Evolutionary conservation across 2,797 vertebrate genomes (phyloP).

Genomic region (Otolemur crassicaudatus): DNA sequence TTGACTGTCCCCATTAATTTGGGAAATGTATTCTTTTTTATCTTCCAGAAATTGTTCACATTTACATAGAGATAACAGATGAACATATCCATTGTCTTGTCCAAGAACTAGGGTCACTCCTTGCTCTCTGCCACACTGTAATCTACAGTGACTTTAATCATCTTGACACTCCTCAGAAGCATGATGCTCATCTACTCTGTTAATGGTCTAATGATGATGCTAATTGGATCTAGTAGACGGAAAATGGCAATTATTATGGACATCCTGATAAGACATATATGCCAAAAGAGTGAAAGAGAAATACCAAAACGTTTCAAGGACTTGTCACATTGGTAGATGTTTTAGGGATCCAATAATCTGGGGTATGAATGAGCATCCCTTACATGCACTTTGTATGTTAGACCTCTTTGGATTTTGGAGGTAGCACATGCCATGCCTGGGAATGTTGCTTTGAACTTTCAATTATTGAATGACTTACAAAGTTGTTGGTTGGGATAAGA

Average conservation of each 20-base stretch:
- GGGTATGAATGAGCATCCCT: not conserved
- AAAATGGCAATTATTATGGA: not conserved
- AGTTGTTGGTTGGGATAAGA: not conserved
- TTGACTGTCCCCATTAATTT: not conserved
- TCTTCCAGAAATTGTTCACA: not conserved
- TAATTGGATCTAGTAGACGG: not conserved
- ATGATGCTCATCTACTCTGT: not conserved
- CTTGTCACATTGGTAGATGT: not conserved
- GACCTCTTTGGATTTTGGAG: not conserved
- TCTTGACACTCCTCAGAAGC: not conserved
- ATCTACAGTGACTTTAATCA: not conserved
- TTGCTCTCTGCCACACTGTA: not conserved
- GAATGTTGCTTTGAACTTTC: not conserved
- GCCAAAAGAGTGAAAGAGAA: too few relatives aligned
- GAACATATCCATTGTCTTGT: not conserved
- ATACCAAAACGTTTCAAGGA: not conserved
- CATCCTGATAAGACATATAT: not conserved
- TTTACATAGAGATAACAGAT: not conserved
- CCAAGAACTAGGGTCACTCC: not conserved
- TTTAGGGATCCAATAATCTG: too few relatives aligned
- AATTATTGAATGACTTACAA: not conserved
- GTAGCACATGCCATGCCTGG: not conserved
- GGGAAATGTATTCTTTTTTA: not conserved
- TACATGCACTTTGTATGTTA: not conserved
- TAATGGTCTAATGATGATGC: not conserved